These are phyloP conservation scores for Luperina testacea DNA, from an alignment of 2,888 invertebrate species.

Conservation along the genomic window DNA sequence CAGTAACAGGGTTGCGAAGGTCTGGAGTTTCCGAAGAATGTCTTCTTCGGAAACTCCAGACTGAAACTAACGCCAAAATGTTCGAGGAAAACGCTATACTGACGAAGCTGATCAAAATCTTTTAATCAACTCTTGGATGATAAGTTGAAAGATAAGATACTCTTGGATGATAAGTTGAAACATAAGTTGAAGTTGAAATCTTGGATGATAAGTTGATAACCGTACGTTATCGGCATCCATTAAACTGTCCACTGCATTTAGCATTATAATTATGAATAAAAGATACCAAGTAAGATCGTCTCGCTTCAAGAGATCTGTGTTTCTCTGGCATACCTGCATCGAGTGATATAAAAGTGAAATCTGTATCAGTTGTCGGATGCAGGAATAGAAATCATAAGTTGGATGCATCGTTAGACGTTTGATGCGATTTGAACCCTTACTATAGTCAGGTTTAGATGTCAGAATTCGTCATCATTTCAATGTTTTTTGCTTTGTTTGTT, in stretches of 20 bases:
- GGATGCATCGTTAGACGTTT: not conserved
- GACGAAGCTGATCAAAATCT: too few species aligned
- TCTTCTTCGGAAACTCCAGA: too few species aligned
- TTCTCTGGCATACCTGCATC: conserved; percentile 35
- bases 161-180: not conserved
- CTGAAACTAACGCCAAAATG: not conserved
- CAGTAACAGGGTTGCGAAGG: not conserved
- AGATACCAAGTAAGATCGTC: conserved; percentile 38
- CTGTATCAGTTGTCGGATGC: conserved; percentile 24
- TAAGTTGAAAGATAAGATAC: not conserved
- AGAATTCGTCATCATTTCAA: too few species aligned
- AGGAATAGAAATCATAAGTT: conserved; percentile 29
- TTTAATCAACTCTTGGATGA: not conserved
- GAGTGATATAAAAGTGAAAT: conserved; percentile 55
- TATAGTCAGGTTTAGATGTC: too few species aligned
- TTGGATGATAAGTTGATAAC: not conserved
- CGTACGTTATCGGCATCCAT: conserved; percentile 3
- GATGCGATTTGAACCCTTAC: not conserved
- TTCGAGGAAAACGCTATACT: too few species aligned
- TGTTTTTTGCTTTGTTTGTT: too few species aligned
- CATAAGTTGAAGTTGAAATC: too few species aligned
- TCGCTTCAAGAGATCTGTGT: conserved; percentile 39
- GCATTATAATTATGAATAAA: conserved; percentile 52
- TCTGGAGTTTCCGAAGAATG: not conserved
- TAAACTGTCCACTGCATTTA: conserved; percentile 16